These are phyloP conservation scores for Tenodera sinensis DNA, from an alignment of 2,888 invertebrate species.

Conservation along the genomic window DNA sequence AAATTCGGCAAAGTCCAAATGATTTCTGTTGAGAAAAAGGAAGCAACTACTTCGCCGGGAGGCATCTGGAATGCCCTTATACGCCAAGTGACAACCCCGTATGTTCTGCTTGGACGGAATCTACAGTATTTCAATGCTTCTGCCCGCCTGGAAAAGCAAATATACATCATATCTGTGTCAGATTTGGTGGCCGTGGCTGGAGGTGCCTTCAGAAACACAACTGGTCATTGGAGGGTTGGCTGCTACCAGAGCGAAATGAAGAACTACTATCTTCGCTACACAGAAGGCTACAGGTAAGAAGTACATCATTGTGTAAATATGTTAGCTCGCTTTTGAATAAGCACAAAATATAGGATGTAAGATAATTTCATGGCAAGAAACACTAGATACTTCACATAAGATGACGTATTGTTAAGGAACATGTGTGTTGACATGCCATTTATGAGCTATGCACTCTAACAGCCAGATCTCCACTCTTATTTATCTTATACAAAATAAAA, in stretches of 20 bases:
- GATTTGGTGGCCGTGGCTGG: constrained; percentile 35
- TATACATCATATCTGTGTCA: constrained; percentile 34
- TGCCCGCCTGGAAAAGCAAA: constrained; percentile 36
- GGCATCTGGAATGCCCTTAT: constrained; percentile 35
- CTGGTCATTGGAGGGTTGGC: constrained; percentile 38
- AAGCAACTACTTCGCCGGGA: constrained; percentile 25
- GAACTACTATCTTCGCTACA: constrained; percentile 37
- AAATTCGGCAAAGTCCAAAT: not conserved
- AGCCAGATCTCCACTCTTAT: no score
- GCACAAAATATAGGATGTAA: no score
- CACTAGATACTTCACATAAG: no score
- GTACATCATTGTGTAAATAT: no score
- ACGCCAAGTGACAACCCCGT: constrained; percentile 35
- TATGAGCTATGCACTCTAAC: no score
- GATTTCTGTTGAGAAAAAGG: not conserved
- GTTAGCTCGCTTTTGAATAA: no score
- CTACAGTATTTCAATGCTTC: constrained; percentile 35
- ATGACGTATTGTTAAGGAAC: no score
- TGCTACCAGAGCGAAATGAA: constrained; percentile 38
- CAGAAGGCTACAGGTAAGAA: constrained; percentile 36
- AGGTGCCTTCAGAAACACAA: constrained; percentile 36
- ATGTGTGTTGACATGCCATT: no score
- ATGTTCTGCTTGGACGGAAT: constrained; percentile 36
- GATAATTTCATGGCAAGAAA: no score
- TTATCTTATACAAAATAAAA: no score